A percentile compares a stretch with the other conserved stretches of the same genome.
phyloP scores from a whole-genome alignment of 30 jellyfish, hydroid and myxozoan species.

The Chrysaora quinquecirrha region DNA sequence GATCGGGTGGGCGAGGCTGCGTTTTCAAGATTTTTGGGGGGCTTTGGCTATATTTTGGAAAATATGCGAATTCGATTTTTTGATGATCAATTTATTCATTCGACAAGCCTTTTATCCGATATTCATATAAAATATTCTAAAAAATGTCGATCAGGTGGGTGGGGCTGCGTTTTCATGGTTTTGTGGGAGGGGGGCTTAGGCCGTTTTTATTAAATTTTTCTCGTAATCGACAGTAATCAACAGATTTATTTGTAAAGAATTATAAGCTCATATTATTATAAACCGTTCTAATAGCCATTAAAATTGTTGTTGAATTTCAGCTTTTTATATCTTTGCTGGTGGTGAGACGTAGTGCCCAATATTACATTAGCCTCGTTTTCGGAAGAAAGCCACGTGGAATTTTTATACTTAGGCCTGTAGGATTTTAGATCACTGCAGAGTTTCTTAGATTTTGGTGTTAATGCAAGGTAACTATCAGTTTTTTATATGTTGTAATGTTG shows the following conservation, averaged over 20 bases:
- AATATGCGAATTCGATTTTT: no score
- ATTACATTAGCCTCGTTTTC: neutral
- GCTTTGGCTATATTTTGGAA: neutral
- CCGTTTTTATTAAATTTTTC: neutral
- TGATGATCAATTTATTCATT: no score
- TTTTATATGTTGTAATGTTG: neutral
- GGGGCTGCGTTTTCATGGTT: neutral
- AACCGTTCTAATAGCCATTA: neutral
- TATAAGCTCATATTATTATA: no score
- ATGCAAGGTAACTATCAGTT: neutral
- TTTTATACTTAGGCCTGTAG: neutral
- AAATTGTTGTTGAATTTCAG: neutral
- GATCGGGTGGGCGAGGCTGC: conserved; percentile 6
- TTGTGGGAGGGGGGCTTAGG: neutral
- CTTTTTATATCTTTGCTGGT: neutral
- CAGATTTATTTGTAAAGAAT: neutral
- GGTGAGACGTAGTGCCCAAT: neutral
- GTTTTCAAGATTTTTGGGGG: neutral
- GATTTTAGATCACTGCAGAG: neutral
- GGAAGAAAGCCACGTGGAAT: neutral
- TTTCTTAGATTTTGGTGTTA: neutral
- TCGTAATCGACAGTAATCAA: neutral
- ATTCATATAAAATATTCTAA: no score
- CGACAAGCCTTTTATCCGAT: no score
- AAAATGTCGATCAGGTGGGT: neutral